phyloP scores from a whole-genome alignment of 2,113 vertebrate species.

The Neomonachus schauinslandi region DNA sequence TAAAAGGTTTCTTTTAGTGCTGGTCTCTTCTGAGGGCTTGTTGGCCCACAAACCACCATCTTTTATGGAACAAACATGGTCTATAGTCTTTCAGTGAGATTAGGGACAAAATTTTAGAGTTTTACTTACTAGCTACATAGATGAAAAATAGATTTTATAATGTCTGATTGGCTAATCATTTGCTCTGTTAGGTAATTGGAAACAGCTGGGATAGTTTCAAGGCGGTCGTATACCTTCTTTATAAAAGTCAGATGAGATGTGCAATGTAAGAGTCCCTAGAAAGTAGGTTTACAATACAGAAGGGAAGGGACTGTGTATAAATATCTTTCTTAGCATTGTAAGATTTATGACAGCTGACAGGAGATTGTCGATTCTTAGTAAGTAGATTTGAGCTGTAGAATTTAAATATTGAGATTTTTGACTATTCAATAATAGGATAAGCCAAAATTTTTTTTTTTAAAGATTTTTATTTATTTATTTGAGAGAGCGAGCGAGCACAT shows the following conservation, averaged over 20 bases:
- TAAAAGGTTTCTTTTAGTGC: neutral
- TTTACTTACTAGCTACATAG: neutral
- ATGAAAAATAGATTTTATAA: neutral
- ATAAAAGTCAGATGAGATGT: neutral
- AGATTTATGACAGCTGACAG: neutral
- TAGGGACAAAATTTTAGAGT: neutral
- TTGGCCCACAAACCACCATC: neutral
- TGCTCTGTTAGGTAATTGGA: neutral
- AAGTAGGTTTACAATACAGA: neutral
- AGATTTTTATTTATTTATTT: too few species aligned
- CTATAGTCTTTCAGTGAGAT: neutral
- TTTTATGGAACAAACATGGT: neutral
- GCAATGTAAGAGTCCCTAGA: too few species aligned
- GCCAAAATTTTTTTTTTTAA: neutral
- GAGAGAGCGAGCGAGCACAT: too few species aligned
- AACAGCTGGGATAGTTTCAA: neutral
- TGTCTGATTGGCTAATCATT: neutral
- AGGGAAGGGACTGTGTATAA: neutral
- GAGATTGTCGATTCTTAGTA: neutral
- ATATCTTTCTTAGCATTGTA: neutral
- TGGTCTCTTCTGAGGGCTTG: neutral
- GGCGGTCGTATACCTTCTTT: accelerated
- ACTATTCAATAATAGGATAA: neutral
- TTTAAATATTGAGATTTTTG: neutral
- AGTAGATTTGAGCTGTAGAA: neutral